Evolutionary conservation across 1,140 invertebrate species (phyloP).

Genomic region (Drosophila trapezifrons): DNA sequence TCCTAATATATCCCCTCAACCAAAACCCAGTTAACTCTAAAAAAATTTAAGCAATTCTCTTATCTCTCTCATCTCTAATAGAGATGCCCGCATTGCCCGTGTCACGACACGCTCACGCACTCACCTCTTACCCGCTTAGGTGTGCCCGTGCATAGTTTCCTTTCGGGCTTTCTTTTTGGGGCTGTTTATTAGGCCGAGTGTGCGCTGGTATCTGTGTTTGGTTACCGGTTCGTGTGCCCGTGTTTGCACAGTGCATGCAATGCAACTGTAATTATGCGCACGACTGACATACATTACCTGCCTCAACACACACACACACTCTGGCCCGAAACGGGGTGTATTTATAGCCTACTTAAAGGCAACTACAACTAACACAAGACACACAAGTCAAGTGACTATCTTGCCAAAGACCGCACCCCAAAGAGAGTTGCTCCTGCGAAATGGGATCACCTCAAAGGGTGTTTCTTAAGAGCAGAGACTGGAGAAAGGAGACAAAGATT

Average conservation of each 20-base stretch:
- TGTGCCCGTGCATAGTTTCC: neutral
- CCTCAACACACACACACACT: conserved; percentile 18
- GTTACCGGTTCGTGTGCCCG: conserved; percentile 30
- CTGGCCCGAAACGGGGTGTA: conserved; percentile 33
- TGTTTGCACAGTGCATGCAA: conserved; percentile 59
- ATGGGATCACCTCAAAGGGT: conserved; percentile 10
- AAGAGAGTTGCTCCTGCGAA: conserved; percentile 5
- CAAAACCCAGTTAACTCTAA: too few relatives aligned
- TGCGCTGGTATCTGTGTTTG: conserved; percentile 33
- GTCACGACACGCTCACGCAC: neutral
- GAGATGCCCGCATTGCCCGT: neutral
- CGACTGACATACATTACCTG: conserved; percentile 70
- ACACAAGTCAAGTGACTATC: conserved; percentile 29
- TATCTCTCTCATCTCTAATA: too few relatives aligned
- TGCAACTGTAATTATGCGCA: conserved; percentile 76
- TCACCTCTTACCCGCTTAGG: neutral
- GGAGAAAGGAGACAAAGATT: neutral
- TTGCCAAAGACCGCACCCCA: conserved; percentile 7
- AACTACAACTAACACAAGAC: conserved; percentile 19
- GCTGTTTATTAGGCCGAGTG: conserved; percentile 11
- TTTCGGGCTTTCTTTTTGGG: conserved; percentile 21
- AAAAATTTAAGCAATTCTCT: too few relatives aligned
- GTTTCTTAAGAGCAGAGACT: neutral
- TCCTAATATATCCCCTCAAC: too few relatives aligned
- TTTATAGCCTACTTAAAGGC: conserved; percentile 73